These are phyloP conservation scores for Coptodon bakossiorum DNA, from an alignment of 2,113 vertebrate genomes.

Conservation along the genomic window DNA sequence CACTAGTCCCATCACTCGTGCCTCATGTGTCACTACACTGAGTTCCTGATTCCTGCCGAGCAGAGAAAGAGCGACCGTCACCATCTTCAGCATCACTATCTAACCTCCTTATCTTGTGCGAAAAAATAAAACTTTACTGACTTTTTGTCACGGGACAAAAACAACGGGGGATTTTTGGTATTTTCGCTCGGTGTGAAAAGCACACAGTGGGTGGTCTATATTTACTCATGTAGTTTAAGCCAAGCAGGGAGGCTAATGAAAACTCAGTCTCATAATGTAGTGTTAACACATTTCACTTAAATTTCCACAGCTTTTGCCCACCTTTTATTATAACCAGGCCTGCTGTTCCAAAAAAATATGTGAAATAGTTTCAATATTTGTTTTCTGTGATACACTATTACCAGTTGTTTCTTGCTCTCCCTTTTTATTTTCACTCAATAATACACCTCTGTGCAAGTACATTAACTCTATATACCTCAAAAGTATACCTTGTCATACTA, in stretches of 20 bases:
- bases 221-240: not conserved
- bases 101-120: not conserved
- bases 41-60: not conserved
- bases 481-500: not conserved
- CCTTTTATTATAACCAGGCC: not conserved
- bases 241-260: not conserved
- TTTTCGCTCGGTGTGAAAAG: not conserved
- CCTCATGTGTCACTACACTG: not conserved
- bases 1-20: rapidly evolving
- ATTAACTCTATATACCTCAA: not conserved
- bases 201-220: not conserved
- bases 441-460: not conserved
- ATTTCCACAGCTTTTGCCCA: not conserved
- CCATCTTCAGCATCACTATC: not conserved
- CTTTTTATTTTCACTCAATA: not conserved
- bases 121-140: not conserved
- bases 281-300: not conserved
- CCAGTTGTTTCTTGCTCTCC: not conserved
- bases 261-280: not conserved
- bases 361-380: not conserved
- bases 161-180: not conserved
- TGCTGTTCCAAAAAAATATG: not conserved
- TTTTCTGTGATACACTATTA: not conserved
- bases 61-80: not conserved
- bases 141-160: not conserved